Evolutionary conservation across 2,888 invertebrate genomes (phyloP).

Genomic region (Deilephila porcellus): DNA sequence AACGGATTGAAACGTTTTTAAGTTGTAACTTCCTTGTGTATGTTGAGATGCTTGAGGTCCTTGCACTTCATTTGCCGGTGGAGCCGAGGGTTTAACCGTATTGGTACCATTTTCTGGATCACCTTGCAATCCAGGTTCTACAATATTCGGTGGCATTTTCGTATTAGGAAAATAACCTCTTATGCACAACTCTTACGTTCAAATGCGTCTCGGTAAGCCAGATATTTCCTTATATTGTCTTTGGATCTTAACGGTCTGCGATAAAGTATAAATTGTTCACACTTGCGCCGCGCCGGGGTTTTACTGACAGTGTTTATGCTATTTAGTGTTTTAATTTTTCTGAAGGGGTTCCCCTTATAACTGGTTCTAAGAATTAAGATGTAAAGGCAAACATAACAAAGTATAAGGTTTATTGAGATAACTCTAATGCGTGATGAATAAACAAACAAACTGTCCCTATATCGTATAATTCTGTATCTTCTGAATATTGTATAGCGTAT

Average conservation of each 20-base stretch:
- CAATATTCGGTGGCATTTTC: constrained; percentile 40
- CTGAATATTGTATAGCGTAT: constrained; percentile 30
- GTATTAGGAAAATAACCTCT: constrained; percentile 1
- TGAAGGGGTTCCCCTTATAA: not conserved
- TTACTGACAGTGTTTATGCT: not conserved
- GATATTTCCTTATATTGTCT: not conserved
- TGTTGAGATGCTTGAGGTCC: constrained; percentile 27
- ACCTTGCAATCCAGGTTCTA: constrained; percentile 31
- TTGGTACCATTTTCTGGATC: constrained; percentile 27
- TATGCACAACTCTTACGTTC: not conserved
- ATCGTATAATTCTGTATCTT: constrained; percentile 30
- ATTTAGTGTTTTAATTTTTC: too few species aligned
- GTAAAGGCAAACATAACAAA: not conserved
- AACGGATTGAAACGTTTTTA: constrained; percentile 55
- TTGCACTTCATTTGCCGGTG: constrained; percentile 9
- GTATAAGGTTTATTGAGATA: not conserved
- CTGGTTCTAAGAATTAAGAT: not conserved
- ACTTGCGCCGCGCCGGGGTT: not conserved
- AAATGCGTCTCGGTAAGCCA: not conserved
- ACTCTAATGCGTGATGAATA: not conserved
- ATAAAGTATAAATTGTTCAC: constrained; percentile 6
- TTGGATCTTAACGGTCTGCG: constrained; percentile 7
- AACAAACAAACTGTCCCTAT: not conserved
- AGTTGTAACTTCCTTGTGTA: constrained; percentile 42
- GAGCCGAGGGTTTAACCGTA: constrained; percentile 31